These are phyloP conservation scores for honey bee (Apis mellifera) DNA, from an alignment of 1,140 invertebrate genomes.

Conservation along the genomic window DNA sequence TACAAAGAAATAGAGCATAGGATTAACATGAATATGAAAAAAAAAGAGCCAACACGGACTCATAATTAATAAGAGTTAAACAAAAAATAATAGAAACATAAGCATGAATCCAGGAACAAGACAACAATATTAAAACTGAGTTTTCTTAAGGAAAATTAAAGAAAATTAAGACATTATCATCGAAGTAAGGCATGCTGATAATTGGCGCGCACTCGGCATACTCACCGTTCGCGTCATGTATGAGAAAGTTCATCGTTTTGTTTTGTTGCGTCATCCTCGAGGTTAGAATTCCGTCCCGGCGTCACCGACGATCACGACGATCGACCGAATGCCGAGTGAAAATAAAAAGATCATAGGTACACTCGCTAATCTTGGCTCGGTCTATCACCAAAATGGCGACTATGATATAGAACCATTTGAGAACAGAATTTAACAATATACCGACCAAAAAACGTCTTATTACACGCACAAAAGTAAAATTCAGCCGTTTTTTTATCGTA, in stretches of 20 bases:
- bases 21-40: background rate
- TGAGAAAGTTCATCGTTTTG: constrained; percentile 85
- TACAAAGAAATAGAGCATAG: background rate
- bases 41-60: background rate
- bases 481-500: constrained; percentile 60
- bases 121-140: background rate
- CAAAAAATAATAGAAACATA: background rate
- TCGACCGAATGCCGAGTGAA: constrained; percentile 64
- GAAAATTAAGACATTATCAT: constrained; percentile 16
- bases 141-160: background rate
- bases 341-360: constrained; percentile 77
- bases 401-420: constrained; percentile 80
- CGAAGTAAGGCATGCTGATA: constrained; percentile 60
- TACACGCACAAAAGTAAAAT: constrained; percentile 39
- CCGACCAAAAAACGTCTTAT: background rate
- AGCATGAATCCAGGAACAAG: background rate
- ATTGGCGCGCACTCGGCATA: constrained; percentile 77
- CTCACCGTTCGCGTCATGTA: constrained; percentile 86
- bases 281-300: constrained; percentile 66
- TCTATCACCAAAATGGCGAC: constrained; percentile 83
- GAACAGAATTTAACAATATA: constrained; percentile 53
- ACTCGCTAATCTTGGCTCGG: constrained; percentile 72
- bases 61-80: background rate
- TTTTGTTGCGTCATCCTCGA: constrained; percentile 83
- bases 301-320: constrained; percentile 60